These are phyloP conservation scores for Tetrax tetrax DNA, from an alignment of 2,113 vertebrate species.

Conservation along the genomic window DNA sequence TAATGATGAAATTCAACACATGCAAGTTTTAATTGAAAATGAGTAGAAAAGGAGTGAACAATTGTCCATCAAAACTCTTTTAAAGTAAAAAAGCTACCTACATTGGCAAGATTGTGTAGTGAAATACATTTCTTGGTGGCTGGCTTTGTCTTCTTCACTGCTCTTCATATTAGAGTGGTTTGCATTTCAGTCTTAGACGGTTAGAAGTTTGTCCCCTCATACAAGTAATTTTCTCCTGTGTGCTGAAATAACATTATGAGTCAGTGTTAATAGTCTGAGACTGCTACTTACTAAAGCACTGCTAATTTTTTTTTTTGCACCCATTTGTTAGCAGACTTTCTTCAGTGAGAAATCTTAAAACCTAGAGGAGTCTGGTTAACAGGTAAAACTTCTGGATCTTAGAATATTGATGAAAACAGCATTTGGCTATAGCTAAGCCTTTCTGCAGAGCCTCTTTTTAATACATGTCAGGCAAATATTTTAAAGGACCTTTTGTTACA, in stretches of 20 bases:
- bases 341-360: not conserved
- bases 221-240: not conserved
- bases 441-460: not conserved
- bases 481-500: not conserved
- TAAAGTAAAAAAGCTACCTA: not conserved
- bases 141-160: not conserved
- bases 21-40: not conserved
- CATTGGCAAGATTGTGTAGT: not conserved
- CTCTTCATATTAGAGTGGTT: not conserved
- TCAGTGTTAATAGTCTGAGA: not conserved
- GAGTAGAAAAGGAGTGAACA: not conserved
- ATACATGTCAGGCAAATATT: not conserved
- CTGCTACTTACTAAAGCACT: not conserved
- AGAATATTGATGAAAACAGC: not conserved
- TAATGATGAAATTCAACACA: not conserved
- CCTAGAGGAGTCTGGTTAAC: not conserved
- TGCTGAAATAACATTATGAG: not conserved
- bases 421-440: not conserved
- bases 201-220: not conserved
- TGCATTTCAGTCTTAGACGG: not conserved
- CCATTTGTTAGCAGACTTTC: not conserved
- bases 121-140: not conserved
- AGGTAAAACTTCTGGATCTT: not conserved
- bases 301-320: not conserved
- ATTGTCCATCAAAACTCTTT: not conserved